These are phyloP conservation scores for Pygathrix nemaeus DNA, from an alignment of 2,113 vertebrate genomes.

Conservation along the genomic window DNA sequence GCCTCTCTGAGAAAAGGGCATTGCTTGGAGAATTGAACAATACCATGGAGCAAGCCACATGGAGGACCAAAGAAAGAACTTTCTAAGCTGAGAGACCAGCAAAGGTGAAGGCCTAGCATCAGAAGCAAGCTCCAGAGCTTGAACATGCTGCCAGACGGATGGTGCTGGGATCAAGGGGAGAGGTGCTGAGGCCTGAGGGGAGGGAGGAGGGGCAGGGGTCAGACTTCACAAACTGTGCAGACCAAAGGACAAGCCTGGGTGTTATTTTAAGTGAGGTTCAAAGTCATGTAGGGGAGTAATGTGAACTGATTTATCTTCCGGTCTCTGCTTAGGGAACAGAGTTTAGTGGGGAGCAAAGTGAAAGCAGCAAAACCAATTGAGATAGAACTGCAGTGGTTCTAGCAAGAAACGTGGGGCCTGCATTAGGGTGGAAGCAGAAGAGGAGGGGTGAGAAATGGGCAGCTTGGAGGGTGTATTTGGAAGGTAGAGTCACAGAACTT, in stretches of 20 bases:
- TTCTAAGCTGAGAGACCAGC: not conserved
- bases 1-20: not conserved
- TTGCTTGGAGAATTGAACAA: not conserved
- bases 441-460: not conserved
- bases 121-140: not conserved
- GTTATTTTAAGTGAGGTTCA: not conserved
- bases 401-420: not conserved
- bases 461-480: not conserved
- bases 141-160: not conserved
- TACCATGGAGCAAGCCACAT: not conserved
- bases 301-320: not conserved
- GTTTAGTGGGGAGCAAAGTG: not conserved
- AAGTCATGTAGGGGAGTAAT: not conserved
- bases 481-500: not conserved
- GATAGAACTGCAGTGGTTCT: not conserved
- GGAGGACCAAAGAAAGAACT: not conserved
- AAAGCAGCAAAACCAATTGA: not conserved
- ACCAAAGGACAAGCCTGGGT: not conserved
- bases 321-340: not conserved
- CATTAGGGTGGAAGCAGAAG: accelerated
- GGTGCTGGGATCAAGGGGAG: not conserved
- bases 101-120: not conserved
- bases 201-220: no score
- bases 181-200: not conserved
- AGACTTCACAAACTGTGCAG: not conserved